Evolutionary conservation across 2,113 vertebrate genomes (phyloP).

Genomic region (Tragulus kanchil): DNA sequence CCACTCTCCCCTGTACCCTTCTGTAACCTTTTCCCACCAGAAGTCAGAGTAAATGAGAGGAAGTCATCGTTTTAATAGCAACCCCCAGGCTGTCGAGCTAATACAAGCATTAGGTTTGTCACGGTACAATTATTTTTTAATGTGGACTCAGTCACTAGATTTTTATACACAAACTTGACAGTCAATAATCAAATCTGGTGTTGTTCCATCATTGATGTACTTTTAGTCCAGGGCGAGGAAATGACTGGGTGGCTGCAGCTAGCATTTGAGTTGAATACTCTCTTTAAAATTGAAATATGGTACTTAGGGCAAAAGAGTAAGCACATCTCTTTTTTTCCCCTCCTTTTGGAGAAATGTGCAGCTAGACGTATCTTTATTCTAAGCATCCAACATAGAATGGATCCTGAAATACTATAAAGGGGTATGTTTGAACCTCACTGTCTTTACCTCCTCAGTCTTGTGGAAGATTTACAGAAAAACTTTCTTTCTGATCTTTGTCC

Average conservation of each 20-base stretch:
- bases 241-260: not conserved
- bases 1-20: not conserved
- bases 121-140: conserved; percentile 36
- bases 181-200: conserved; percentile 27
- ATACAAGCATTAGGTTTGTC: not conserved
- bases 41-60: conserved; percentile 11
- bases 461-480: not conserved
- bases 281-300: conserved; percentile 52
- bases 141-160: not conserved
- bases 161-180: conserved; percentile 43
- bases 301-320: conserved; percentile 43
- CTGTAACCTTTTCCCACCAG: not conserved
- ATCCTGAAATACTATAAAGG: conserved; percentile 9
- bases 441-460: not conserved
- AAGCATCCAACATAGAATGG: not conserved
- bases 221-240: conserved; percentile 43
- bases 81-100: not conserved
- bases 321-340: not conserved
- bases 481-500: not conserved
- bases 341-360: conserved; percentile 22
- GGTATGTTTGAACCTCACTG: not conserved
- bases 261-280: conserved; percentile 35
- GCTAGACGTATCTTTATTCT: conserved; percentile 21
- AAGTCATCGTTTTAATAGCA: not conserved
- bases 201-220: not conserved